phyloP scores from a whole-genome alignment of 1,140 invertebrate species.

The Tetramorium simillimum region DNA sequence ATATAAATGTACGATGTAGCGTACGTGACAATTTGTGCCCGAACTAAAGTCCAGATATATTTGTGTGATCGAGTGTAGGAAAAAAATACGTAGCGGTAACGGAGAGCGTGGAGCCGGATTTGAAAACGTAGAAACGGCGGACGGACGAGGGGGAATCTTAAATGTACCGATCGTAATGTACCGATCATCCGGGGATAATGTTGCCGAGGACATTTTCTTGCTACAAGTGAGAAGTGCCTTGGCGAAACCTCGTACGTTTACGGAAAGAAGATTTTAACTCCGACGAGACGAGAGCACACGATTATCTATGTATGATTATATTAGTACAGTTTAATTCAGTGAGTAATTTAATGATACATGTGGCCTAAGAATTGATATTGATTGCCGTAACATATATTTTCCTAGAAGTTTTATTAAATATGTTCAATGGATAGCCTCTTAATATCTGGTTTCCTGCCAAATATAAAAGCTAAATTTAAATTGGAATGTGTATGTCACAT shows the following conservation, averaged over 20 bases:
- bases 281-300: neutral
- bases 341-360: conserved; percentile 21
- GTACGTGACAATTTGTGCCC: conserved; percentile 21
- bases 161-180: conserved; percentile 50
- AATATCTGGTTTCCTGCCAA: conserved; percentile 17
- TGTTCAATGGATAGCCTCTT: neutral
- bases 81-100: conserved; percentile 78
- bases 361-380: conserved; percentile 39
- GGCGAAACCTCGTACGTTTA: conserved; percentile 32
- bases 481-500: neutral
- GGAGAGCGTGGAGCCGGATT: conserved; percentile 71
- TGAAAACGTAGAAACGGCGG: conserved; percentile 74
- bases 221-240: conserved; percentile 43
- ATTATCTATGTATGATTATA: neutral
- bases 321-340: conserved; percentile 5
- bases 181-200: conserved; percentile 23
- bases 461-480: neutral
- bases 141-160: conserved; percentile 63
- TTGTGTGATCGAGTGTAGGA: conserved; percentile 78
- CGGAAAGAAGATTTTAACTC: conserved; percentile 11
- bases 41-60: conserved; percentile 76
- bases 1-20: conserved; percentile 42
- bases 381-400: conserved; percentile 32
- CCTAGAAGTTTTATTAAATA: conserved; percentile 29
- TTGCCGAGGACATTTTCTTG: conserved; percentile 38